A percentile compares a stretch with the other conserved stretches of the same genome.
phyloP scores from a whole-genome alignment of 2,888 invertebrate genomes.

The Ethmia dodecea region DNA sequence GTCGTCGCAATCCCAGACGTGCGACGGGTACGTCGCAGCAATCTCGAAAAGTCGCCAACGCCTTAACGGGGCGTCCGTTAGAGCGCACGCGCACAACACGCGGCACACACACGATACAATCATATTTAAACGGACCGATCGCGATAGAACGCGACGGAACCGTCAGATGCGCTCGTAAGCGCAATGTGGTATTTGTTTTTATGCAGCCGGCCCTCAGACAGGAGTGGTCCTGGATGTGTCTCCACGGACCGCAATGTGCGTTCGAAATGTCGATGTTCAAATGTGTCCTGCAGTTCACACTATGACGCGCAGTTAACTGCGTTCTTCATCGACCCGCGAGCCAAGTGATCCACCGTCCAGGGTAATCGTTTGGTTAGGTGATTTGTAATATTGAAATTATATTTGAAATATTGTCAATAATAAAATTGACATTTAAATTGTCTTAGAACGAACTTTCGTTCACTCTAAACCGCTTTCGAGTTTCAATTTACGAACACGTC shows the following conservation, averaged over 20 bases:
- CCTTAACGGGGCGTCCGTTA: background rate
- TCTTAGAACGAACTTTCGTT: background rate
- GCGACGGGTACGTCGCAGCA: conserved; percentile 2
- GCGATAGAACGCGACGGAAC: conserved; percentile 20
- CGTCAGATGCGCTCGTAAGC: conserved; percentile 15
- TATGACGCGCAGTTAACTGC: conserved; percentile 65
- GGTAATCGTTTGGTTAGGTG: conserved; percentile 46
- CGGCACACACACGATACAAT: conserved; percentile 1
- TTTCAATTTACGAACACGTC: background rate
- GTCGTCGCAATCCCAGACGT: background rate
- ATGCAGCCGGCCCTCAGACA: conserved; percentile 59
- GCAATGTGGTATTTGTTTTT: conserved; percentile 22
- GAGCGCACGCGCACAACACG: background rate
- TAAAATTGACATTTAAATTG: background rate
- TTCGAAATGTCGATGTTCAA: conserved; percentile 80
- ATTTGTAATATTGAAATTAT: too few relatives aligned
- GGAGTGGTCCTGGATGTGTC: conserved; percentile 59
- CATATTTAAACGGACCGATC: conserved; percentile 20
- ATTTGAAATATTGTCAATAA: background rate
- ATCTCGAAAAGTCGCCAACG: background rate
- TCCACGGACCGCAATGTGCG: conserved; percentile 76
- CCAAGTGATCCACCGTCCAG: conserved; percentile 77
- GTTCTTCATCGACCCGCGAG: conserved; percentile 80
- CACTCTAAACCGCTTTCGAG: background rate
- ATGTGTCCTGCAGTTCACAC: conserved; percentile 72